Evolutionary conservation across 2,113 vertebrate genomes (phyloP).

Genomic region (Albula glossodonta): DNA sequence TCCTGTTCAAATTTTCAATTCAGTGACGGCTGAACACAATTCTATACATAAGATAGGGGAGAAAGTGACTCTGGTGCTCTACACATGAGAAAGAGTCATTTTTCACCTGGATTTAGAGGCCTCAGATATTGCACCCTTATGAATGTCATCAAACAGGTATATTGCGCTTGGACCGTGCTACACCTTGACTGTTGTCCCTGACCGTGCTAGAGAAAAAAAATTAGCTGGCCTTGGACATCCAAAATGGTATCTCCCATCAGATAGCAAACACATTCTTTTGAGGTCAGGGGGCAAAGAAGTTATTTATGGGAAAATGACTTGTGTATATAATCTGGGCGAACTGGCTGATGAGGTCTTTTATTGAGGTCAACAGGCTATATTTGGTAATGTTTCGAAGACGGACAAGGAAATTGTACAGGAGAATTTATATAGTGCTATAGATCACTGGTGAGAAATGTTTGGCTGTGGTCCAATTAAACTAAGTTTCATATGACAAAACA

Average conservation of each 20-base stretch:
- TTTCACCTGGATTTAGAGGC: not conserved
- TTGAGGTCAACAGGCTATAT: slow-evolving; percentile 21
- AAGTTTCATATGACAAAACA: slow-evolving; percentile 1
- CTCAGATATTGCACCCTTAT: not conserved
- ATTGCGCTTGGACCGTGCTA: not conserved
- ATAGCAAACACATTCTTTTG: slow-evolving; percentile 3
- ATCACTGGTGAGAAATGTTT: slow-evolving; percentile 6
- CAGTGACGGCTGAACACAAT: not conserved
- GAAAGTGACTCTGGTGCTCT: not conserved
- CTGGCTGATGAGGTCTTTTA: slow-evolving; percentile 7
- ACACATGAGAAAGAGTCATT: not conserved
- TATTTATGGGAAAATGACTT: slow-evolving; percentile 27
- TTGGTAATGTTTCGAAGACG: slow-evolving; percentile 3
- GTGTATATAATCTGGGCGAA: slow-evolving; percentile 23
- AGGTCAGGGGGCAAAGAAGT: slow-evolving; percentile 7
- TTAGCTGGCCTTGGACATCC: not conserved
- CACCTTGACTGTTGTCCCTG: not conserved
- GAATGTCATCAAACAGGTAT: not conserved
- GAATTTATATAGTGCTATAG: not conserved
- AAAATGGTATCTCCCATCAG: not conserved
- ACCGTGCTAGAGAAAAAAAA: not conserved
- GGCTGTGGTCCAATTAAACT: slow-evolving; percentile 2
- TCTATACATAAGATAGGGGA: not conserved
- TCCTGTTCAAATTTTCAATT: not conserved
- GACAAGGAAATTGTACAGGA: slow-evolving; percentile 4